A percentile compares a stretch with the other conserved stretches of the same genome.
Conservation (phyloP, 2,888 invertebrate genomes). For the Drosophila yooni region DNA sequence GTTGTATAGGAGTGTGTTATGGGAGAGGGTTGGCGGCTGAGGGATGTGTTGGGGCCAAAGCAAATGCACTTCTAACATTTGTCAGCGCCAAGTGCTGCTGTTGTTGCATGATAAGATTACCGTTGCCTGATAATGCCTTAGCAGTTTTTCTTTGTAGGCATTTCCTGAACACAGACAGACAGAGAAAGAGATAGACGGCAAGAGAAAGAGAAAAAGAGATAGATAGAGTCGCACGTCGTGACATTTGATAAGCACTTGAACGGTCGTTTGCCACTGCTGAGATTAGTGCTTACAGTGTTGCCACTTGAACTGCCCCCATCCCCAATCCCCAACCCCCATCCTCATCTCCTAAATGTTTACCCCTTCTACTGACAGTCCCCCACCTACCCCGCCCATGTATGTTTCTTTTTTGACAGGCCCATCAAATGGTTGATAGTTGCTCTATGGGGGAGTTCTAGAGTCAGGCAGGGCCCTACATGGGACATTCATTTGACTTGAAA, state of each 20-base stretch:
- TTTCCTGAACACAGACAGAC: slow-evolving; percentile 35
- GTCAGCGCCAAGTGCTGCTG: slow-evolving; percentile 67
- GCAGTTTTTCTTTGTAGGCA: slow-evolving; percentile 24
- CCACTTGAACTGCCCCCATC: slow-evolving; percentile 34
- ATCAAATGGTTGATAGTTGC: slow-evolving; percentile 16
- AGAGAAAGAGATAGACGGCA: not conserved
- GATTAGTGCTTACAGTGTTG: slow-evolving; percentile 38
- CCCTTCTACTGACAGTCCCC: not conserved
- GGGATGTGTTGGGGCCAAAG: not conserved
- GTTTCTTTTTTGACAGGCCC: slow-evolving; percentile 1
- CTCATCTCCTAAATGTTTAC: slow-evolving; percentile 1
- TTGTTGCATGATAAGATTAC: slow-evolving; percentile 65
- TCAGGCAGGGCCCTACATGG: slow-evolving; percentile 2
- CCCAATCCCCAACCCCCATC: not conserved
- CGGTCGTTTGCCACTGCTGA: slow-evolving; percentile 54
- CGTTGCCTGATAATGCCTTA: slow-evolving; percentile 50
- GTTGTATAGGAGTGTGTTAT: not conserved
- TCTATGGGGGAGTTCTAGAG: not conserved
- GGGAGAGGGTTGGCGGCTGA: not conserved
- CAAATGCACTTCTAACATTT: slow-evolving; percentile 71
- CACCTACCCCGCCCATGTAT: not conserved
- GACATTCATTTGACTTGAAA: slow-evolving; percentile 53
- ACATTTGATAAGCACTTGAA: slow-evolving; percentile 66
- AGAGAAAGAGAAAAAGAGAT: not conserved
- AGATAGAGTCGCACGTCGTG: slow-evolving; percentile 31